phyloP scores from a whole-genome alignment of 1,140 invertebrate species.

The Trichonephila clavipes region DNA sequence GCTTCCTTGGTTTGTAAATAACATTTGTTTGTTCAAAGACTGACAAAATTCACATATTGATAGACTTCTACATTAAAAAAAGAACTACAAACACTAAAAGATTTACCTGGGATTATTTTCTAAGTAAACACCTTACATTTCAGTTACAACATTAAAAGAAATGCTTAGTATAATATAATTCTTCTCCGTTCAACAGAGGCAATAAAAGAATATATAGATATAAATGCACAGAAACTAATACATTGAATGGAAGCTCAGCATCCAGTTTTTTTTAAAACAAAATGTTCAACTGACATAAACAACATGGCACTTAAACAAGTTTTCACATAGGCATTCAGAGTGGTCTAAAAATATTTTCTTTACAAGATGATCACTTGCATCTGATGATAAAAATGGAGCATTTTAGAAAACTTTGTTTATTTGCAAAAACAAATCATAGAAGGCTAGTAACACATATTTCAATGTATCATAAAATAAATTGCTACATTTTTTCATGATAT shows the following conservation, averaged over 20 bases:
- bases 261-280: constrained; percentile 1
- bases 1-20: too few relatives aligned
- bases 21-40: too few relatives aligned
- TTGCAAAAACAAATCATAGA: too few relatives aligned
- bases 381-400: neutral
- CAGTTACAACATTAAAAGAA: neutral
- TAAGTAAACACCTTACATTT: too few relatives aligned
- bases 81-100: too few relatives aligned
- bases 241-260: constrained; percentile 45
- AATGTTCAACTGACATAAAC: constrained; percentile 2
- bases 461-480: too few relatives aligned
- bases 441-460: too few relatives aligned
- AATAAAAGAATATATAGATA: neutral
- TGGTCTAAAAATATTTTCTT: neutral
- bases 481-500: too few relatives aligned
- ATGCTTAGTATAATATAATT: neutral
- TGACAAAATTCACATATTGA: too few relatives aligned
- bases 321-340: neutral
- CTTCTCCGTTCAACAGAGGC: constrained; percentile 36
- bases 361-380: neutral
- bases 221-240: constrained; percentile 32
- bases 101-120: too few relatives aligned
- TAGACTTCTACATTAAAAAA: too few relatives aligned
- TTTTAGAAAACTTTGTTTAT: neutral
- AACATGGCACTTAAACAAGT: constrained; percentile 20